Base-by-base conservation (phyloP, 2,113 vertebrate genomes). In the Pithys albifrons region DNA sequence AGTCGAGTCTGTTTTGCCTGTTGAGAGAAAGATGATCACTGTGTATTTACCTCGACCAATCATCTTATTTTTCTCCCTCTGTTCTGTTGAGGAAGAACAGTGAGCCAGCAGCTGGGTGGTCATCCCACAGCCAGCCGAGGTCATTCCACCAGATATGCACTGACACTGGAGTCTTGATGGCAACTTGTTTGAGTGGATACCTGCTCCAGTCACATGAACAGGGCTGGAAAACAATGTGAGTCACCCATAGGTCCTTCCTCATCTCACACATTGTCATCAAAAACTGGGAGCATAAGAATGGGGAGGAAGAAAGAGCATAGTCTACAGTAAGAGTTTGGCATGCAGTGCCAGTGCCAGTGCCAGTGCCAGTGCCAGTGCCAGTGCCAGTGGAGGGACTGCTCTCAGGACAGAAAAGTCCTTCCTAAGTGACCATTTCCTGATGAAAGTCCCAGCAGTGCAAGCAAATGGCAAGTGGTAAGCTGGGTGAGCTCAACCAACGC, bases 381-480 rank as follows among this genome's bases (percentile, higher is more conserved):
- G n/a, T 39, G 39, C 37, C 45, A 77, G 24, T 43, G 28, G 23
- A 84, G 14, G 41, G 7, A 8, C 22, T 31, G 27, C 17, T 76
- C 35, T 55, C 37, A 37, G 57, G 14, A 39, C 0, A 2, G 35
- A 69, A 9, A 64, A 59, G 22, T 43, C 41, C 23, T 43, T 72
- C 55, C 27, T 25, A 9, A 24, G 16, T 15, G 11, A 1, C 1
- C 17, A 1, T 55, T 77, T 85, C 41, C 14, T 29, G n/a, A 4
- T 16, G 8, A 62, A 18, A 33, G 39, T 58, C 48, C 28, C 3
- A 0, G 13, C 22, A 37, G n/a, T 0, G 1, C 0, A 0, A 52
- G 15, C 35, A 45, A 64, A 29, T 2, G 14, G 14, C 20, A 33
- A 64, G 55, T 4, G 64, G 22, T 51, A 69, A n/a, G n/a, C 3